These are phyloP conservation scores for Porites cylindrica DNA, from an alignment of 92 coral and sea anemone genomes.

Conservation along the genomic window DNA sequence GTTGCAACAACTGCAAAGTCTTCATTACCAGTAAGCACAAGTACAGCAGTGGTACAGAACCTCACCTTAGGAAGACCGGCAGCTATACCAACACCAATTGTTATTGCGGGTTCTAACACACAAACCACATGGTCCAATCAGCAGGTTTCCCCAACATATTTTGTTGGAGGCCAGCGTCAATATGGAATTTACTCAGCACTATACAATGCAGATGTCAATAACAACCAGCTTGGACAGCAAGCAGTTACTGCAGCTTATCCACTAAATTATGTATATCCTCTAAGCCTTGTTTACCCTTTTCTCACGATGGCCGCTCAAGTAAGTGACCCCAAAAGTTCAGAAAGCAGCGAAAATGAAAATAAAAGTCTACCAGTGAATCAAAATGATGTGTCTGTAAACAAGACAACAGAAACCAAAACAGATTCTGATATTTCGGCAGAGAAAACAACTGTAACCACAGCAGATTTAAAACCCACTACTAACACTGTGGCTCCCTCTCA, in stretches of 20 bases:
- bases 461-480: background rate
- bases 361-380: background rate
- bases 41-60: constrained; percentile 7
- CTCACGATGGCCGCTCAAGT: constrained; percentile 37
- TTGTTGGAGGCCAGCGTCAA: constrained; percentile 39
- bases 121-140: constrained; percentile 58
- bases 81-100: background rate
- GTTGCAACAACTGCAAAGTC: background rate
- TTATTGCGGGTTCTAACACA: constrained; percentile 47
- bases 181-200: constrained; percentile 41
- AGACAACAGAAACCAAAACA: background rate
- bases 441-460: background rate
- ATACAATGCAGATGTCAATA: constrained; percentile 15
- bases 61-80: constrained; percentile 22
- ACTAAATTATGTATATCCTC: constrained; percentile 45
- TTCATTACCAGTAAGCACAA: background rate
- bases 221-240: constrained; percentile 35
- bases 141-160: constrained; percentile 49
- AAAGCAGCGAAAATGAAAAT: constrained; percentile 3
- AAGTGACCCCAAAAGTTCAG: background rate
- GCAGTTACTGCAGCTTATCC: constrained; percentile 37
- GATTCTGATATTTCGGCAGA: background rate
- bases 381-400: background rate
- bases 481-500: constrained; percentile 6
- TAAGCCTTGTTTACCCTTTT: constrained; percentile 47